A percentile compares a stretch with the other conserved stretches of the same genome.
phyloP scores from a whole-genome alignment of 2,113 vertebrate genomes.

The Gadus macrocephalus region DNA sequence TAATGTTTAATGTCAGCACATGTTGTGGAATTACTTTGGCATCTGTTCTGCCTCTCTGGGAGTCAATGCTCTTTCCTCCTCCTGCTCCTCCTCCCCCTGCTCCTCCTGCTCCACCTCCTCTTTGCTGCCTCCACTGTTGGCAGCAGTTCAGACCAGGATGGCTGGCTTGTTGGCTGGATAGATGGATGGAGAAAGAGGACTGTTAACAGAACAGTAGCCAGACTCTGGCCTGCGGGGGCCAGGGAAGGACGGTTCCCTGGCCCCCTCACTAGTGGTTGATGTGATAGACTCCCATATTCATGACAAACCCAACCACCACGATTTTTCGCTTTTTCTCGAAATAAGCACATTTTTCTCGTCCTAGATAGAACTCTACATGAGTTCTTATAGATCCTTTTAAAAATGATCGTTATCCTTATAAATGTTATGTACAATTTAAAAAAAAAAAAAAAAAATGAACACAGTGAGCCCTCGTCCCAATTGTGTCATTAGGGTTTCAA shows the following conservation, averaged over 20 bases:
- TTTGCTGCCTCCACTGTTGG: slow-evolving; percentile 59
- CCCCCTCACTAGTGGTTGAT: too few relatives aligned
- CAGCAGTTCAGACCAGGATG: slow-evolving; percentile 52
- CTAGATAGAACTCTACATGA: too few relatives aligned
- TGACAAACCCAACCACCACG: too few relatives aligned
- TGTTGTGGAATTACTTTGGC: slow-evolving; percentile 77
- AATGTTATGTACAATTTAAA: too few relatives aligned
- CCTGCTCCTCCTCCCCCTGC: slow-evolving; percentile 39
- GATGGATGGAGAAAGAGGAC: slow-evolving; percentile 49
- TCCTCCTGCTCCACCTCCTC: slow-evolving; percentile 22
- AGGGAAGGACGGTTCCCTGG: neutral
- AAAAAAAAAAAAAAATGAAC: too few relatives aligned
- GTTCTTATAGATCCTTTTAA: too few relatives aligned
- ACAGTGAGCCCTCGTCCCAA: too few relatives aligned
- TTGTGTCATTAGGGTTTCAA: too few relatives aligned
- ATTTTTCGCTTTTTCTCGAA: too few relatives aligned
- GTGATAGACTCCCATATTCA: too few relatives aligned
- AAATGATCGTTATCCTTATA: too few relatives aligned
- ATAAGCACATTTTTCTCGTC: too few relatives aligned
- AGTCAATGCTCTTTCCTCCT: slow-evolving; percentile 61
- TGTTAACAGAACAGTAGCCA: slow-evolving; percentile 59
- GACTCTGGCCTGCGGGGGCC: slow-evolving; percentile 35
- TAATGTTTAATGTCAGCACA: slow-evolving; percentile 80
- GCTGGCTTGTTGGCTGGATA: slow-evolving; percentile 46
- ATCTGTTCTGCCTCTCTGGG: slow-evolving; percentile 66